phyloP scores from a whole-genome alignment of 2,888 invertebrate species.

The Stegophylla sp. region DNA sequence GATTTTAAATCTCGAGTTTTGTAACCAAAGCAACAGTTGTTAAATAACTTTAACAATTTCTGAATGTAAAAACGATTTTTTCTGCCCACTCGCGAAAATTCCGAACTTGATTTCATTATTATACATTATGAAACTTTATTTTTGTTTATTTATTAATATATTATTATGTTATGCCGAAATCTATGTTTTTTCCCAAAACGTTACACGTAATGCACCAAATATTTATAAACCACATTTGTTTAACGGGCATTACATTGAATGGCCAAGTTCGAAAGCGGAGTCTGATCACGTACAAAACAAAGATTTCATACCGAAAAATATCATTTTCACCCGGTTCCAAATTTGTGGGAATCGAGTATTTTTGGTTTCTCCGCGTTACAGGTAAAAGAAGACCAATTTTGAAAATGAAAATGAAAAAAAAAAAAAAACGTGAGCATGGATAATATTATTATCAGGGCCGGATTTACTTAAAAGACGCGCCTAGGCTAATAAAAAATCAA shows the following conservation, averaged over 20 bases:
- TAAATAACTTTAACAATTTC: background rate
- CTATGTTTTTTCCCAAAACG: constrained; percentile 2
- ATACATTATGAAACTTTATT: constrained; percentile 48
- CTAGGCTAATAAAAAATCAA: no score
- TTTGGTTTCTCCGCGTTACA: constrained; percentile 68
- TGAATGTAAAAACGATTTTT: background rate
- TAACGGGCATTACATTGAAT: constrained; percentile 42
- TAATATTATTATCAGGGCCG: no score
- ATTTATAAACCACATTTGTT: constrained; percentile 14
- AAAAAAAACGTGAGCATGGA: background rate
- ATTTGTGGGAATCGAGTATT: constrained; percentile 69
- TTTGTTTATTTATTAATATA: constrained; percentile 24
- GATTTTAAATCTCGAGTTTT: background rate
- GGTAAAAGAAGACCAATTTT: constrained; percentile 20
- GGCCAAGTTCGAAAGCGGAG: constrained; percentile 27
- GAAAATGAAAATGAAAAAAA: no score
- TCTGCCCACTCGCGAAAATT: constrained; percentile 12
- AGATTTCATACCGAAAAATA: constrained; percentile 39
- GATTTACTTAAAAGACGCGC: no score
- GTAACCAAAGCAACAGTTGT: background rate
- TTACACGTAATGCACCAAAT: background rate
- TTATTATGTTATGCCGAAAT: background rate
- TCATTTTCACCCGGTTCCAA: constrained; percentile 68
- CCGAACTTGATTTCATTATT: constrained; percentile 11
- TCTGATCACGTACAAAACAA: background rate